These are phyloP conservation scores for Strigamia maritima DNA, from an alignment of 2,888 invertebrate genomes.

Conservation along the genomic window DNA sequence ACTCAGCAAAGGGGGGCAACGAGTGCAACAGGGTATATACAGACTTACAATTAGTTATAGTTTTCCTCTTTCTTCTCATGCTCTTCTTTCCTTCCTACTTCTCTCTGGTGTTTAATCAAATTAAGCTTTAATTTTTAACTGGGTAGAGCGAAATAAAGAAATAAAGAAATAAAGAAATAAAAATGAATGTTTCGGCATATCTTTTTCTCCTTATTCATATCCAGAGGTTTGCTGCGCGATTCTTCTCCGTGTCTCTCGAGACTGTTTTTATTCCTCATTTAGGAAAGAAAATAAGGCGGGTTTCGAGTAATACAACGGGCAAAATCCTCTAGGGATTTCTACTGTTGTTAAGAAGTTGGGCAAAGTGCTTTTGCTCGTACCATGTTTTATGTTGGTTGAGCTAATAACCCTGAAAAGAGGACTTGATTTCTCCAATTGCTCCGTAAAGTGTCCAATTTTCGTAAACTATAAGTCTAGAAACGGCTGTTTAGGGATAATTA, in stretches of 20 bases:
- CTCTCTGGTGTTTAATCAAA: conserved; percentile 37
- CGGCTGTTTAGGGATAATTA: conserved; percentile 4
- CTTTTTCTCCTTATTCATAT: conserved; percentile 22
- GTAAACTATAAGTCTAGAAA: background rate
- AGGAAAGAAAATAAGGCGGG: conserved; percentile 32
- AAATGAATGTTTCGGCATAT: background rate
- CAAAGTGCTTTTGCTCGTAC: conserved; percentile 32
- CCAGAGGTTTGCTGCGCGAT: background rate
- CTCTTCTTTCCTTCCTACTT: no score
- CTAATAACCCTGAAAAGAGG: conserved; percentile 34
- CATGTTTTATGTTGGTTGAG: conserved; percentile 25
- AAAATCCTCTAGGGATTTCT: conserved; percentile 23
- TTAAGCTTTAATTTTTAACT: conserved; percentile 36
- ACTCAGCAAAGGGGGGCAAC: conserved; percentile 1
- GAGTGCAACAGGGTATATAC: conserved; percentile 26
- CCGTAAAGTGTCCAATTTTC: conserved; percentile 32
- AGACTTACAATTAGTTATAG: no score
- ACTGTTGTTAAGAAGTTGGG: conserved; percentile 31
- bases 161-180: background rate
- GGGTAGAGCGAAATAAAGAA: background rate
- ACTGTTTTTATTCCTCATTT: conserved; percentile 34
- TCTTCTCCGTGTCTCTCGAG: conserved; percentile 17
- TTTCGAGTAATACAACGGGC: conserved; percentile 32
- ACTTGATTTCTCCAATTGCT: conserved; percentile 32
- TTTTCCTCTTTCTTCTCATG: background rate